Evolutionary conservation across 2,888 invertebrate species (phyloP).

Genomic region (Theretra japonica): DNA sequence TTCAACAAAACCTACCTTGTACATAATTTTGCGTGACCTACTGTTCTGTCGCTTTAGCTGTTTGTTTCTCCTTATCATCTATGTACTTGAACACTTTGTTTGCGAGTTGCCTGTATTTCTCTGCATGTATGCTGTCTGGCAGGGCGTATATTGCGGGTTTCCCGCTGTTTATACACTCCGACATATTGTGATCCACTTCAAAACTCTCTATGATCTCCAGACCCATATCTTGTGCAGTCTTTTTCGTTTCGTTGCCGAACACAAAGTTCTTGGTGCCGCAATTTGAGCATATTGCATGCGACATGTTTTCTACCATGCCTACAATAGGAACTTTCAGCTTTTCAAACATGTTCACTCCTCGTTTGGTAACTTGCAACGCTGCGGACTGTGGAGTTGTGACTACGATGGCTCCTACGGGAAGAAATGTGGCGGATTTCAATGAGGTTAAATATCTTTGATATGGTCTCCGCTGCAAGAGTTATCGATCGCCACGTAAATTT

Average conservation of each 20-base stretch:
- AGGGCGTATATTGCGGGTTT: slow-evolving; percentile 89
- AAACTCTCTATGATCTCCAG: slow-evolving; percentile 88
- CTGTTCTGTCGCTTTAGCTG: slow-evolving; percentile 49
- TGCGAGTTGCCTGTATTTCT: slow-evolving; percentile 75
- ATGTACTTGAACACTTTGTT: slow-evolving; percentile 78
- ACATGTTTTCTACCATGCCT: slow-evolving; percentile 97
- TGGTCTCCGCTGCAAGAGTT: too few species aligned
- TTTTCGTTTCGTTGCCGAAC: slow-evolving; percentile 88
- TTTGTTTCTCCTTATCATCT: slow-evolving; percentile 64
- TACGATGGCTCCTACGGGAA: slow-evolving; percentile 89
- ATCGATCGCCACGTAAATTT: too few species aligned
- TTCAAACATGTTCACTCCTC: slow-evolving; percentile 95
- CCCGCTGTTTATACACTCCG: slow-evolving; percentile 89
- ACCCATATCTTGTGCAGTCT: slow-evolving; percentile 87
- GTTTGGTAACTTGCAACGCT: slow-evolving; percentile 92
- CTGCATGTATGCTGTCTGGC: slow-evolving; percentile 83
- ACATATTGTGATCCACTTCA: slow-evolving; percentile 89
- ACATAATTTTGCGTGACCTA: slow-evolving; percentile 50
- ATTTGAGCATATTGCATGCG: slow-evolving; percentile 89
- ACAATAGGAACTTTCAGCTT: slow-evolving; percentile 92
- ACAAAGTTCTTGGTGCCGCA: slow-evolving; percentile 90
- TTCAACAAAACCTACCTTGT: slow-evolving; percentile 52
- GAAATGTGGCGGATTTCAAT: background rate
- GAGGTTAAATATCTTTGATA: too few species aligned
- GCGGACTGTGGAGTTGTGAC: slow-evolving; percentile 97